Percentiles rank a stretch among this genome's conserved stretches.
Evolutionary conservation across 2,113 vertebrate species (phyloP).

Genomic region (Sorex araneus): DNA sequence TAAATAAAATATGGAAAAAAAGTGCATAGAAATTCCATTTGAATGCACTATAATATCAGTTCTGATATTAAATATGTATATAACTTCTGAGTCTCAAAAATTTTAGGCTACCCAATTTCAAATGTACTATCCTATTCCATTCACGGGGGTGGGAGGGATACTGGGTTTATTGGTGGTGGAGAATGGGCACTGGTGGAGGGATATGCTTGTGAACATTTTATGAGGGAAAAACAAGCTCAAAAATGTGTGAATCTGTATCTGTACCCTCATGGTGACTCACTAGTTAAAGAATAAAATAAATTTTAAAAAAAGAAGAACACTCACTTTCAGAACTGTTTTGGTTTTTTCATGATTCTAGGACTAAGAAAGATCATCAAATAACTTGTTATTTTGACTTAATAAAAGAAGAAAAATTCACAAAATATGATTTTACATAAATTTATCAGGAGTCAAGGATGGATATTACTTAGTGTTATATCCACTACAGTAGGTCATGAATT

Average conservation of each 20-base stretch:
- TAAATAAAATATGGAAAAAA: too few relatives aligned
- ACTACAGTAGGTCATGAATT: neutral
- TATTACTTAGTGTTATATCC: neutral
- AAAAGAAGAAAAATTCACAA: neutral
- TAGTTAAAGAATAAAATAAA: too few relatives aligned
- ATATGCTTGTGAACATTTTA: too few relatives aligned
- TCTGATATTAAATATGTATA: neutral
- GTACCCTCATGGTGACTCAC: too few relatives aligned
- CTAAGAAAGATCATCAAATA: neutral
- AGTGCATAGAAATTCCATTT: constrained; percentile 21
- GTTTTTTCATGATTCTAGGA: neutral
- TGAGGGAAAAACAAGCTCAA: too few relatives aligned
- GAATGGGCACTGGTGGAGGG: too few relatives aligned
- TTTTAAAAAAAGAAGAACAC: neutral
- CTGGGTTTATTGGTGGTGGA: too few relatives aligned
- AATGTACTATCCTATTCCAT: neutral
- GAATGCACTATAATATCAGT: neutral
- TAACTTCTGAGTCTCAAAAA: neutral
- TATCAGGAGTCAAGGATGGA: neutral
- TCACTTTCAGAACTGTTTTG: neutral
- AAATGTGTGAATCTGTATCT: too few relatives aligned
- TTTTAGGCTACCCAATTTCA: neutral
- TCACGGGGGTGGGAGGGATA: too few relatives aligned
- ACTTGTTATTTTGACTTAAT: constrained; percentile 8
- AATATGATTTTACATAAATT: constrained; percentile 56